Conservation (phyloP, 2,113 vertebrate species). For the Hyla sarda region DNA sequence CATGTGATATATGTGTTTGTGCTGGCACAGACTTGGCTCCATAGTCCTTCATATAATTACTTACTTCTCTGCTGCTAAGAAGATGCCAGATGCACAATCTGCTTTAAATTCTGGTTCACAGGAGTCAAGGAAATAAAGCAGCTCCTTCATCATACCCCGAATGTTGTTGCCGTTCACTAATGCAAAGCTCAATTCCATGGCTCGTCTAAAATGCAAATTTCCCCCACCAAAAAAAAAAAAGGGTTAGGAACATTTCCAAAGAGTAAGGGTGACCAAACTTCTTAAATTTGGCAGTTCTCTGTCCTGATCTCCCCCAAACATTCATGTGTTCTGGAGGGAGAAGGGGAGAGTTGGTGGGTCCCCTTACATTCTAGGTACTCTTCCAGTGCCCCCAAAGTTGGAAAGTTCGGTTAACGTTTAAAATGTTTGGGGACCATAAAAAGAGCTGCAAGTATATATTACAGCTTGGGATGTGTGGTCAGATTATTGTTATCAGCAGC, state of each 20-base stretch:
- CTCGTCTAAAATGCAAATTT: slow-evolving; percentile 78
- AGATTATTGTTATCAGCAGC: slow-evolving; percentile 74
- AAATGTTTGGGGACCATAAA: too few relatives aligned
- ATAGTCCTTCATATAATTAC: slow-evolving; percentile 39
- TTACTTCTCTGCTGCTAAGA: slow-evolving; percentile 98
- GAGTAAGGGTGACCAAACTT: too few relatives aligned
- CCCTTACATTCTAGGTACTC: too few relatives aligned
- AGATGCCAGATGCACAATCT: slow-evolving; percentile 97
- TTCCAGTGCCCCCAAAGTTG: too few relatives aligned
- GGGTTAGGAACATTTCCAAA: not conserved
- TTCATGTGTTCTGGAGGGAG: too few relatives aligned
- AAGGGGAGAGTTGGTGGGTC: too few relatives aligned
- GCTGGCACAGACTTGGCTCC: not conserved
- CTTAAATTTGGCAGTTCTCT: too few relatives aligned
- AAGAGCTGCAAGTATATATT: not conserved
- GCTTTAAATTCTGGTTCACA: slow-evolving; percentile 99
- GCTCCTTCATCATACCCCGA: slow-evolving; percentile 99
- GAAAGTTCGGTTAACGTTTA: too few relatives aligned
- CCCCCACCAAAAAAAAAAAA: not conserved
- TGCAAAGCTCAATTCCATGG: slow-evolving; percentile 98
- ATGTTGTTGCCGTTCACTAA: slow-evolving; percentile 98
- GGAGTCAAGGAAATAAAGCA: slow-evolving; percentile 97
- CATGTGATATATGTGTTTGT: not conserved
- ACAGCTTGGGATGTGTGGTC: slow-evolving; percentile 67
- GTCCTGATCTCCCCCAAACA: too few relatives aligned